Percentiles rank a stretch among this genome's conserved stretches.
Evolutionary conservation across 2,113 vertebrate genomes (phyloP).

Genomic region (Dasypus novemcinctus): DNA sequence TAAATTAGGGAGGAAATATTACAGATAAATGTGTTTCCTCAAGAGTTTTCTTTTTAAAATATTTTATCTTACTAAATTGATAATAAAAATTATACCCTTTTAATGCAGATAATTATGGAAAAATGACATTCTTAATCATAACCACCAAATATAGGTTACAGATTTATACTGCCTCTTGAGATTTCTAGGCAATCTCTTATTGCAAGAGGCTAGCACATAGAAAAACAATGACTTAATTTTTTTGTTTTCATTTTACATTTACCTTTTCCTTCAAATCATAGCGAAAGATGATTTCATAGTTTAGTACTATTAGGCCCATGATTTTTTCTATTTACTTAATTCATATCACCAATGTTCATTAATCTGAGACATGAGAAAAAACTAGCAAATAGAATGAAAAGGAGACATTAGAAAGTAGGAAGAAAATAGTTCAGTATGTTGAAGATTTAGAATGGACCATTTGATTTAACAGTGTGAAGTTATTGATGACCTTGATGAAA

Average conservation of each 20-base stretch:
- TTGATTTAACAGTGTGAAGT: background rate
- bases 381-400: background rate
- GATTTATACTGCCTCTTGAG: background rate
- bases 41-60: background rate
- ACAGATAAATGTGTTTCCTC: background rate
- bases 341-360: background rate
- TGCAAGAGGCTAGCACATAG: background rate
- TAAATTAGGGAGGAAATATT: background rate
- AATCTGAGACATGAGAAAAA: background rate
- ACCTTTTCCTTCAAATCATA: background rate
- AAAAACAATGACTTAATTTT: background rate
- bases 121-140: background rate
- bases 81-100: background rate
- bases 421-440: background rate
- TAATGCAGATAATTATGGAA: background rate
- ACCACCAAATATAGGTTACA: background rate
- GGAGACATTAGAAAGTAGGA: background rate
- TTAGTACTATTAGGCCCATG: background rate
- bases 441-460: background rate
- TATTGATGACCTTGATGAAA: background rate
- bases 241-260: background rate
- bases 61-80: background rate
- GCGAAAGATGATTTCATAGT: background rate
- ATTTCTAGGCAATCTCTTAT: background rate
- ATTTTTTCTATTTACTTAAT: background rate